Percentiles rank a stretch among this genome's conserved stretches.
Conservation (phyloP, 2,797 vertebrate genomes). For the Podarcis lilfordi region DNA sequence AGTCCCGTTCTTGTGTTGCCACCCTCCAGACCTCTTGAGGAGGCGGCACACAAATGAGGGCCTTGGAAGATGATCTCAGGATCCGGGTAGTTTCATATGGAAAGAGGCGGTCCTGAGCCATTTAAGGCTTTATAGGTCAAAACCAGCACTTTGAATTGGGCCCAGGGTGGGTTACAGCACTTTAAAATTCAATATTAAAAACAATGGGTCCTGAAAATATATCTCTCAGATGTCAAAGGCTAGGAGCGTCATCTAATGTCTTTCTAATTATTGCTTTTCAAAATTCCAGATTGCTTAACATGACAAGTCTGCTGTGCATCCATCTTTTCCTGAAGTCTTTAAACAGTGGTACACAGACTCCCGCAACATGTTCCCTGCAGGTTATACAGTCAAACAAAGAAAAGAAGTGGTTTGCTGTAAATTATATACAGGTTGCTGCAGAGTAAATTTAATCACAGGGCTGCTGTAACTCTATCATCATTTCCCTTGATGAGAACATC, state of each 20-base stretch:
- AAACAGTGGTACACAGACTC: conserved; percentile 55
- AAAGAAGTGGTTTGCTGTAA: conserved; percentile 63
- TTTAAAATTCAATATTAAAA: too few species aligned
- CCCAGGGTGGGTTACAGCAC: too few species aligned
- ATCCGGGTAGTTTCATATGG: too few species aligned
- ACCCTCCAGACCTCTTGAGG: too few species aligned
- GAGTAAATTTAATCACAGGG: conserved; percentile 77
- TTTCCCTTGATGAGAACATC: conserved; percentile 77
- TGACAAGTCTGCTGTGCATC: conserved; percentile 40
- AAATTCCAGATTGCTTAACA: conserved; percentile 43
- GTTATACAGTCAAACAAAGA: conserved; percentile 69
- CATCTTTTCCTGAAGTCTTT: conserved; percentile 50
- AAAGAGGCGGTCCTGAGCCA: too few species aligned
- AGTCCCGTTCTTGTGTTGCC: too few species aligned
- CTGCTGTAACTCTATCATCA: conserved; percentile 73
- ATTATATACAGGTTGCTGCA: conserved; percentile 75
- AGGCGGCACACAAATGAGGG: too few species aligned
- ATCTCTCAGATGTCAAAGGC: too few species aligned
- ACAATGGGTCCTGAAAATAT: too few species aligned
- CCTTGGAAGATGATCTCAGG: too few species aligned
- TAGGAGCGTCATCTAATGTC: conserved; percentile 48
- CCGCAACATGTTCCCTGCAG: conserved; percentile 56
- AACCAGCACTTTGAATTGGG: too few species aligned
- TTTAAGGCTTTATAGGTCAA: too few species aligned
- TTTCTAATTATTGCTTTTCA: conserved; percentile 56